Conservation (phyloP, 2,113 vertebrate species). For the Malaclemys terrapin region DNA sequence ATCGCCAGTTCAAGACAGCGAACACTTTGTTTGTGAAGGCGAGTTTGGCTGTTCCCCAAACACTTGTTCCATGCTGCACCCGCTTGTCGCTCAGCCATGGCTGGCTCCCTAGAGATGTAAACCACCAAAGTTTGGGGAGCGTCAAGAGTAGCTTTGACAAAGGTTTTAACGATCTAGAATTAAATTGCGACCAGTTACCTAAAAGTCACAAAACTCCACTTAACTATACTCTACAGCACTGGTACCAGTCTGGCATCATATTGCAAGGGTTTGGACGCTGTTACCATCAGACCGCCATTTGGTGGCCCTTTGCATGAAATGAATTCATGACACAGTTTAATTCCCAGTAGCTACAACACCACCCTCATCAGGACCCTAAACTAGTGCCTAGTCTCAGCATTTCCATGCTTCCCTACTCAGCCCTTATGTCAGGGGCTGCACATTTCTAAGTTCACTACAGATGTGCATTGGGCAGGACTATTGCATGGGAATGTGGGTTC, state of each 20-base stretch:
- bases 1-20: background rate
- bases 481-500: background rate
- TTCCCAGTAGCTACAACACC: slow-evolving; percentile 1
- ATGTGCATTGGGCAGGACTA: slow-evolving; percentile 44
- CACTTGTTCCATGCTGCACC: background rate
- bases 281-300: slow-evolving; percentile 32
- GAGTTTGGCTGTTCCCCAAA: slow-evolving; percentile 36
- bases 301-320: background rate
- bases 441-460: background rate
- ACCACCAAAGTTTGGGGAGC: background rate
- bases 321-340: slow-evolving; percentile 50
- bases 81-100: background rate
- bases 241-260: background rate
- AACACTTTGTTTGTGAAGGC: background rate
- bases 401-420: background rate
- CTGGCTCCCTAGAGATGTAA: background rate
- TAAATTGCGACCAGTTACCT: background rate
- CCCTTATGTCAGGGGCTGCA: background rate
- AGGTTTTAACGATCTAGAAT: background rate
- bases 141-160: background rate
- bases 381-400: background rate
- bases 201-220: background rate
- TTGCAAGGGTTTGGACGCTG: background rate
- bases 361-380: slow-evolving; percentile 17
- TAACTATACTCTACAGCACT: background rate